These are phyloP conservation scores for Heliconius himera DNA, from an alignment of 1,140 invertebrate genomes.

Conservation along the genomic window DNA sequence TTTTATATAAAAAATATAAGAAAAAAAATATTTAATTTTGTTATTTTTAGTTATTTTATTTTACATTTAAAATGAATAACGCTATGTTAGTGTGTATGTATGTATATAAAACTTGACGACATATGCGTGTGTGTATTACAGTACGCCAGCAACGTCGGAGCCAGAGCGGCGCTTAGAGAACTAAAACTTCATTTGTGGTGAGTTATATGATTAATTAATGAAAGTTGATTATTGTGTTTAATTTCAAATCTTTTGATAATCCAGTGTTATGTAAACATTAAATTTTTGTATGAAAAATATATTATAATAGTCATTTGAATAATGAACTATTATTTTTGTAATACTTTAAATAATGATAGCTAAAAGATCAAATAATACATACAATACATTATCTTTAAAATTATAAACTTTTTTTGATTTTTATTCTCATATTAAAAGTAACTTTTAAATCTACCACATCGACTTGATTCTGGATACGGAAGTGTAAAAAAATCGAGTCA, in stretches of 20 bases:
- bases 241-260: not conserved
- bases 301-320: too few species aligned
- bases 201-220: slow-evolving; percentile 38
- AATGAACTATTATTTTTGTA: too few species aligned
- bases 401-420: too few species aligned
- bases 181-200: slow-evolving; percentile 63
- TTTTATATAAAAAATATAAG: not conserved
- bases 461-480: too few species aligned
- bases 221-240: not conserved
- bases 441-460: too few species aligned
- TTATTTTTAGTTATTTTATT: slow-evolving; percentile 14
- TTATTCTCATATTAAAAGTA: too few species aligned
- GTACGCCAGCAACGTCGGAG: slow-evolving; percentile 81
- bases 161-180: slow-evolving; percentile 79
- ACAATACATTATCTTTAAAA: too few species aligned
- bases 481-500: too few species aligned
- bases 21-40: not conserved
- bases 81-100: slow-evolving; percentile 43
- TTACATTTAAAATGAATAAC: slow-evolving; percentile 44
- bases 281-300: too few species aligned
- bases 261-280: not conserved
- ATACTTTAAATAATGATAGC: too few species aligned
- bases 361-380: too few species aligned
- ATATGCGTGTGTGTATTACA: slow-evolving; percentile 74
- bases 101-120: slow-evolving; percentile 58